phyloP scores from a whole-genome alignment of 2,797 vertebrate species.

The Anabacerthia variegaticeps region DNA sequence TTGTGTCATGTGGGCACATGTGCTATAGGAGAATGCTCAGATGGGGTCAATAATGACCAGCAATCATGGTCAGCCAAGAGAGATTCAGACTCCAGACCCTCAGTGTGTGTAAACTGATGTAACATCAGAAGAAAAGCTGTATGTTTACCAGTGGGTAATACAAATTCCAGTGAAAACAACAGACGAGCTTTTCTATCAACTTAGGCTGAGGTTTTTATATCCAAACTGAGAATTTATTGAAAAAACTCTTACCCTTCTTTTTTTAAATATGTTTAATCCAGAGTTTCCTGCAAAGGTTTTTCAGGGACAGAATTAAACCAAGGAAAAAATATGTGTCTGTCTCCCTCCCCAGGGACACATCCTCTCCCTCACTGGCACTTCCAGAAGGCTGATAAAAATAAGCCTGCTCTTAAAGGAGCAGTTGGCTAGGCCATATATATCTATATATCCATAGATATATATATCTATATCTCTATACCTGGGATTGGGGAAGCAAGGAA shows the following conservation, averaged over 20 bases:
- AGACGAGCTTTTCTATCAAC: neutral
- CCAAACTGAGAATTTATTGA: neutral
- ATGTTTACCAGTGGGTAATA: neutral
- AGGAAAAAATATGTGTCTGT: neutral
- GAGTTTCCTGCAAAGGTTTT: neutral
- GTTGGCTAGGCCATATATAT: neutral
- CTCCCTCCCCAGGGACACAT: neutral
- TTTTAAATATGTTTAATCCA: neutral
- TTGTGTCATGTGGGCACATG: neutral
- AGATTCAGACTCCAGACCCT: neutral
- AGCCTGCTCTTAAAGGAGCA: neutral
- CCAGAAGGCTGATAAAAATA: neutral
- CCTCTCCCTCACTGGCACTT: neutral
- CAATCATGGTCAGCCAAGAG: too few species aligned
- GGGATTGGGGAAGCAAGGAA: fast-evolving
- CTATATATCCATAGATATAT: too few species aligned
- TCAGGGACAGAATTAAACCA: neutral
- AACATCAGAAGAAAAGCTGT: neutral
- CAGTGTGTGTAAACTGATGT: too few species aligned
- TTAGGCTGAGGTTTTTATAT: neutral
- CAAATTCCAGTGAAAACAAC: neutral
- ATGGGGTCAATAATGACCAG: too few species aligned
- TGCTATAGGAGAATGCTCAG: neutral
- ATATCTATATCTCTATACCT: neutral
- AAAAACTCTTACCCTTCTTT: neutral